A percentile compares a stretch with the other conserved stretches of the same genome.
Evolutionary conservation across 2,888 invertebrate genomes (phyloP).

Genomic region (Drosophila stalkeri): DNA sequence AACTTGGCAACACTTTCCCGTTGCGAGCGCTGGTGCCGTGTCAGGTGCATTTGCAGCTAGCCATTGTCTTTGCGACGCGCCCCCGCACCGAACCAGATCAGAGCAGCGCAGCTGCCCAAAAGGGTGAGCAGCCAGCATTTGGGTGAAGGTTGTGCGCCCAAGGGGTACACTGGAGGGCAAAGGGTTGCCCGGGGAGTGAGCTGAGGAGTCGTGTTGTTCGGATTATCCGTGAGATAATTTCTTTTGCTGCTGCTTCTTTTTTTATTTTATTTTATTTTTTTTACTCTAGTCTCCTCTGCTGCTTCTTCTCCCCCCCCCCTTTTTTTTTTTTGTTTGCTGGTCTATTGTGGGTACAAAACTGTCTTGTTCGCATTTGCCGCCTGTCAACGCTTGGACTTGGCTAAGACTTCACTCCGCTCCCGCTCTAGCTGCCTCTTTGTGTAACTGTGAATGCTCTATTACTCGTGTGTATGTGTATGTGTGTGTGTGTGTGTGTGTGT

Average conservation of each 20-base stretch:
- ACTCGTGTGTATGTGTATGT: slow-evolving; percentile 22
- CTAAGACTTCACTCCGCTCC: slow-evolving; percentile 3
- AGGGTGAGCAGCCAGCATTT: slow-evolving; percentile 58
- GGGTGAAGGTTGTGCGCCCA: slow-evolving; percentile 51
- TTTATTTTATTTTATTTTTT: slow-evolving; percentile 18
- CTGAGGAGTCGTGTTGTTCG: slow-evolving; percentile 67
- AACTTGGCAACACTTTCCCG: slow-evolving; percentile 52
- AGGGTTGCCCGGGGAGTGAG: background rate
- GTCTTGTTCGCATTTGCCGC: slow-evolving; percentile 78
- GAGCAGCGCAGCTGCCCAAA: slow-evolving; percentile 33
- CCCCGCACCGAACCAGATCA: slow-evolving; percentile 54
- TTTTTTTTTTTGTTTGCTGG: slow-evolving; percentile 12
- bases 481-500: slow-evolving; percentile 41
- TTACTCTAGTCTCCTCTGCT: background rate
- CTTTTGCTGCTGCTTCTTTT: slow-evolving; percentile 37
- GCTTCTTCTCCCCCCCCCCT: background rate
- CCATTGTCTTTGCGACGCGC: slow-evolving; percentile 68
- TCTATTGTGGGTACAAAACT: slow-evolving; percentile 64
- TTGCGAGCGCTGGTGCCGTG: slow-evolving; percentile 29
- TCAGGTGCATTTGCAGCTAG: slow-evolving; percentile 64
- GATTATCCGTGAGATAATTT: slow-evolving; percentile 81
- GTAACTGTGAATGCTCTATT: slow-evolving; percentile 50
- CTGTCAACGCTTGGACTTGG: slow-evolving; percentile 71
- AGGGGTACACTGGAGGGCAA: background rate
- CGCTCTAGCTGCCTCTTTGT: slow-evolving; percentile 3